phyloP scores from a whole-genome alignment of 1,140 invertebrate species.

The Drosophila lacteicornis region DNA sequence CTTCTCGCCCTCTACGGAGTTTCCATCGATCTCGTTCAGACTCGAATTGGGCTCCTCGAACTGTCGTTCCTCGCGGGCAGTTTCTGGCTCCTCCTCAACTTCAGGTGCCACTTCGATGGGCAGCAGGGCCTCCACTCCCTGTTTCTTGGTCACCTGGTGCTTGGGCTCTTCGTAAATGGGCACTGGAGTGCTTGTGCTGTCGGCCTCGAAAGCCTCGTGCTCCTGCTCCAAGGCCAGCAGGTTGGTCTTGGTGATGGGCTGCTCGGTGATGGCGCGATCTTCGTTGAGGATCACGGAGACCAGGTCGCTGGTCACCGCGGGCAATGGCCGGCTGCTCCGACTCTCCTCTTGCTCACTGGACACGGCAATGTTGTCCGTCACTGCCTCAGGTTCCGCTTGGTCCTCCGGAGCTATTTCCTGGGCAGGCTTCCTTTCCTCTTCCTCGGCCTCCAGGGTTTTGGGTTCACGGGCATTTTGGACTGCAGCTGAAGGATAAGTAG shows the following conservation, averaged over 20 bases:
- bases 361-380: conserved; percentile 17
- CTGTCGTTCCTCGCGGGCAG: conserved; percentile 7
- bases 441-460: conserved; percentile 45
- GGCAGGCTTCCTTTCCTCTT: neutral
- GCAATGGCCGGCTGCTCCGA: conserved; percentile 30
- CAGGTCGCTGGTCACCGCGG: conserved; percentile 57
- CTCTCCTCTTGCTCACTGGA: conserved; percentile 20
- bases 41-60: conserved; percentile 3
- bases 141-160: conserved; percentile 71
- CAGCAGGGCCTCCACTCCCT: conserved; percentile 59
- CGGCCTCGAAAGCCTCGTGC: conserved; percentile 29
- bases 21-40: conserved; percentile 53
- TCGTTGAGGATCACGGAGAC: conserved; percentile 66
- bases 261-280: conserved; percentile 65
- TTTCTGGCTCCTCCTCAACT: conserved; percentile 9
- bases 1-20: conserved; percentile 34
- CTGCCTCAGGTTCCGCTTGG: conserved; percentile 6
- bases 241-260: conserved; percentile 63
- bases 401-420: conserved; percentile 4
- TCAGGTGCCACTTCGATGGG: conserved; percentile 37
- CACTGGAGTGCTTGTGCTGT: conserved; percentile 15
- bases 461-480: conserved; percentile 54
- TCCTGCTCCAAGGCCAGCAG: conserved; percentile 55
- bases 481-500: neutral
- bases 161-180: conserved; percentile 55